A percentile compares a stretch with the other conserved stretches of the same genome.
Evolutionary conservation across 2,888 invertebrate species (phyloP).

Genomic region (Gymnosoma rotundatum): DNA sequence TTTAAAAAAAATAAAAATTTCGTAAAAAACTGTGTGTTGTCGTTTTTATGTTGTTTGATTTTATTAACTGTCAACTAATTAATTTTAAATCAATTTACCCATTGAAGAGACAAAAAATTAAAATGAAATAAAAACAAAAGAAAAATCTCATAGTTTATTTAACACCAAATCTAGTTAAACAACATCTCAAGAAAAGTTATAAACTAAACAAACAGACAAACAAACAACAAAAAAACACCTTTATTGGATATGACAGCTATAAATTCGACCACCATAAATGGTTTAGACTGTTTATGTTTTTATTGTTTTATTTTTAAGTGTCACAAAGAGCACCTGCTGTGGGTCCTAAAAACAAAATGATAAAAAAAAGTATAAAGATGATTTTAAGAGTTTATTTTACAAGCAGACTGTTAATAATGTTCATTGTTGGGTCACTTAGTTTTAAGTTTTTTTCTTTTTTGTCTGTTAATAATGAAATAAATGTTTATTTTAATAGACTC

Average conservation of each 20-base stretch:
- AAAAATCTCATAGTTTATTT: neutral
- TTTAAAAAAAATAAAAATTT: conserved; percentile 2
- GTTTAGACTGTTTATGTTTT: conserved; percentile 5
- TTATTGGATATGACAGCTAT: conserved; percentile 60
- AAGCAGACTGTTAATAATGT: conserved; percentile 6
- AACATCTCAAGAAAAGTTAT: conserved; percentile 13
- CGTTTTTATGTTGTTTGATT: conserved; percentile 33
- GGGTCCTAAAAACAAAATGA: conserved; percentile 33
- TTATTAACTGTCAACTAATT: conserved; percentile 67
- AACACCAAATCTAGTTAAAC: neutral
- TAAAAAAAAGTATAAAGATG: conserved; percentile 22
- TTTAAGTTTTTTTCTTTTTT: conserved; percentile 6
- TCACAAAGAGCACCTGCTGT: conserved; percentile 62
- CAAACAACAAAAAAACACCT: conserved; percentile 55
- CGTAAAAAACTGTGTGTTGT: neutral
- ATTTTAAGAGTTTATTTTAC: conserved; percentile 15
- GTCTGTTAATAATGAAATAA: conserved; percentile 36
- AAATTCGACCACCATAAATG: conserved; percentile 67
- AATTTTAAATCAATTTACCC: conserved; percentile 59
- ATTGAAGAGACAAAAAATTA: neutral
- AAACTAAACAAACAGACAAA: conserved; percentile 25
- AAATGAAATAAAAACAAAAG: conserved; percentile 19
- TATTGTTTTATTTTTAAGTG: conserved; percentile 25
- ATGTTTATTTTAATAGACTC: conserved; percentile 47
- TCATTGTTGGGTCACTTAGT: conserved; percentile 1